Base-by-base conservation (phyloP, 2,888 invertebrate genomes). In the Prosapia bicincta region DNA sequence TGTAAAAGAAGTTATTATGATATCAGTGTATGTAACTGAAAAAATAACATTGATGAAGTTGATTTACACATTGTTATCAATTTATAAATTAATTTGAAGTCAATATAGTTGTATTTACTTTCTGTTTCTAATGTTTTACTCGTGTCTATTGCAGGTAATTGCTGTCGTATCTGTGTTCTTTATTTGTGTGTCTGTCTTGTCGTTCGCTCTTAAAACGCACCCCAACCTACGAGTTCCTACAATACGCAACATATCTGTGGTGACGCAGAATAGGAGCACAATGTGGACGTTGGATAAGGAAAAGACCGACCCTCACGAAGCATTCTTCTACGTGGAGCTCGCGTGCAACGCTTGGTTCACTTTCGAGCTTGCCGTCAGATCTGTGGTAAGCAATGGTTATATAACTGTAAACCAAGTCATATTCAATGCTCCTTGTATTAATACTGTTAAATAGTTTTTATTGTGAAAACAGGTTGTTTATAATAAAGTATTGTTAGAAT, bases 331-430 rank as follows among this genome's bases (percentile, higher is more conserved):
- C 83, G 92, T 98, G 77, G 97, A 98, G 83, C 91, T 96, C 82
- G 90, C 96, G 74, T 97, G 97, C 87, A 98, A 98, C 83, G 92
- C 95, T 38, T 98, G 97, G 97, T 98, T 98, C 86, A 96, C 97
- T 1, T 92, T 98, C 82, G 98, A 98, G 84, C 90, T 98, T 78
- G 88, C 93, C 74, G 92, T 96, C 77, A 89, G 97, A 81, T 92
- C 94, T 83, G 90, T 96, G 84, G 97, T 97, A 84, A 90, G 93
- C 91, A 72, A n/a, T 30, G 6, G 30, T 30, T 30, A 30, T 9
- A 23, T 6, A 24, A 30, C 24, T 13, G 25, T 25, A 68, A 24
- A 23, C n/a, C 9, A 66, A 66, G 10, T 7, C 23, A 3, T 66
- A 1, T 10, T 3, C 1, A 13, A 66, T 7, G 9, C 23, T 7